Evolutionary conservation across 2,797 vertebrate species (phyloP).

Genomic region (Coranthus polyacanthus): DNA sequence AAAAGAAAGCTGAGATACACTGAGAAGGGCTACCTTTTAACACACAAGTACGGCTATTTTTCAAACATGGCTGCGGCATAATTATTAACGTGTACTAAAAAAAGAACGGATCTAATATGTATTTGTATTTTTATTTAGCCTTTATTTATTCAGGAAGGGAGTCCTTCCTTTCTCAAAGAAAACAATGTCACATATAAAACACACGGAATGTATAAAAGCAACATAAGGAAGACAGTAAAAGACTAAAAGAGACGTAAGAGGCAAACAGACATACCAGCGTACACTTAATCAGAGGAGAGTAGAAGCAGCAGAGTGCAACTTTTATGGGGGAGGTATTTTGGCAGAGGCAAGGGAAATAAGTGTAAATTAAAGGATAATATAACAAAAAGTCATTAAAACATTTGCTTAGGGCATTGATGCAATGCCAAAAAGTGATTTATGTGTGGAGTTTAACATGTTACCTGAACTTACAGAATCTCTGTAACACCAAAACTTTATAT

Average conservation of each 20-base stretch:
- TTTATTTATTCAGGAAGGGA: too few species aligned
- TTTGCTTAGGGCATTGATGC: conserved; percentile 49
- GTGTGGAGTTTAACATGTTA: conserved; percentile 56
- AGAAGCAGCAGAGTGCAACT: conserved; percentile 36
- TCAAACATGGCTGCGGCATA: conserved; percentile 1
- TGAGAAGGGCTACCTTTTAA: conserved; percentile 1
- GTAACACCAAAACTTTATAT: conserved; percentile 26
- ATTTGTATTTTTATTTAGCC: too few species aligned
- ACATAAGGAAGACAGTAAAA: too few species aligned
- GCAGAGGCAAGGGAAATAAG: conserved; percentile 49
- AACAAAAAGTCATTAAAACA: conserved; percentile 61
- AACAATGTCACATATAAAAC: too few species aligned
- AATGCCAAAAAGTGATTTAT: conserved; percentile 64
- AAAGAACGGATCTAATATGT: too few species aligned
- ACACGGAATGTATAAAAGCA: too few species aligned
- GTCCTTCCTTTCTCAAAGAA: too few species aligned
- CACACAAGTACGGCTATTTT: conserved; percentile 7
- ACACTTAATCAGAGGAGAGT: conserved; percentile 27
- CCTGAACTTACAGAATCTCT: conserved; percentile 37
- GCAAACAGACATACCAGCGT: too few species aligned
- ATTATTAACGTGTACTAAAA: conserved; percentile 2
- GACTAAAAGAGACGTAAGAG: too few species aligned
- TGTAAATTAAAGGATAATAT: conserved; percentile 55
- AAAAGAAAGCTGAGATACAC: neutral
- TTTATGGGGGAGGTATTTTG: conserved; percentile 38